Evolutionary conservation across 2,113 vertebrate species (phyloP).

Genomic region (Bostrychus sinensis): DNA sequence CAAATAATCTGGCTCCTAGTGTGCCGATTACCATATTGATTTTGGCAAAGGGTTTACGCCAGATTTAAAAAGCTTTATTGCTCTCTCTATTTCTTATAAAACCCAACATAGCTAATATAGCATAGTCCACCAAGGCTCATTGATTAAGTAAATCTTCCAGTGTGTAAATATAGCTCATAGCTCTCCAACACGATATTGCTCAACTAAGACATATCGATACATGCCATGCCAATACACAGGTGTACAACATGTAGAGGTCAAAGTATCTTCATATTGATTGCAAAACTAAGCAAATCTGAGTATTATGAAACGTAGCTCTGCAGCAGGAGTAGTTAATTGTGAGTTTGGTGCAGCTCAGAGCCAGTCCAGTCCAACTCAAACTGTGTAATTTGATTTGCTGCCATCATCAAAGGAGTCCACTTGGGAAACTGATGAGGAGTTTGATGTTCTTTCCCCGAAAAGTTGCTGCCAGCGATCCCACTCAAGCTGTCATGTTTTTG

Average conservation of each 20-base stretch:
- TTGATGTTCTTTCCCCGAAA: conserved; percentile 23
- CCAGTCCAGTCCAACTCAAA: conserved; percentile 3
- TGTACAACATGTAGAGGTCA: background rate
- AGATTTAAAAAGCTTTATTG: background rate
- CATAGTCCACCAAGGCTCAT: background rate
- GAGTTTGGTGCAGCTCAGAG: conserved; percentile 19
- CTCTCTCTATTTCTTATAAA: background rate
- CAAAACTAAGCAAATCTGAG: conserved; percentile 21
- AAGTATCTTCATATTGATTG: background rate
- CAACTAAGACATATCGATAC: background rate
- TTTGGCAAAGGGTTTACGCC: too few species aligned
- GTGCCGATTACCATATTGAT: too few species aligned
- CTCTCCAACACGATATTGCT: background rate
- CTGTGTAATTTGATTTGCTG: conserved; percentile 29
- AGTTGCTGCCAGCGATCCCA: conserved; percentile 22
- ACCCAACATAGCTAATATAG: background rate
- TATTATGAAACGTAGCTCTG: background rate
- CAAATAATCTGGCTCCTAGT: too few species aligned
- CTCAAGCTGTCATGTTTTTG: conserved; percentile 29
- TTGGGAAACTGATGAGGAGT: conserved; percentile 34
- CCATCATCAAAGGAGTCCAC: conserved; percentile 17
- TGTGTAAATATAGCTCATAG: background rate
- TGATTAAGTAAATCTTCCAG: background rate
- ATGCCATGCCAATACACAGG: background rate
- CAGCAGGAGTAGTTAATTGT: conserved; percentile 1